Base-by-base conservation (phyloP, 2,113 vertebrate genomes). In the Argyrosomus japonicus region DNA sequence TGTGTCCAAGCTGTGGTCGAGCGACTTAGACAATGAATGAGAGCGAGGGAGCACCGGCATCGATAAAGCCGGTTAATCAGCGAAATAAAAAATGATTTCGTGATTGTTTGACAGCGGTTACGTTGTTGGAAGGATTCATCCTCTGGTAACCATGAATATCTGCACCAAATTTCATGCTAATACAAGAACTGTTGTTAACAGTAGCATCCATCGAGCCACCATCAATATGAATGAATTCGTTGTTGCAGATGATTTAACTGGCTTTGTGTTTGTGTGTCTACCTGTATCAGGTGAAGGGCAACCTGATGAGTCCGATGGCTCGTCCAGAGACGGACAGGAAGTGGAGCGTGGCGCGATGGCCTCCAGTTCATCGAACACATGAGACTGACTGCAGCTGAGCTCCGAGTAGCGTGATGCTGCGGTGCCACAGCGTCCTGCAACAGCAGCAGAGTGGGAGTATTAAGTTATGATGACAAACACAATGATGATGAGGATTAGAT, bases 331-430 rank as follows among this genome's bases (percentile, higher is more conserved):
- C 19, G 60, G 77, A 84, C 71, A 88, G 60, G 88, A 96, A 1
- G 68, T 13, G 13, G 89, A 92, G 23, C 23, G 64, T 8, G 88
- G 92, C 48, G 85, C 81, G 63, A 95, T 81, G 87, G 87, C 92
- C 29, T 95, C 93, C 82, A 94, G 83, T 58, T 96, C 93, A 40
- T 94, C 93, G 76, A 95, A 96, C 61, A 78, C 68, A 14, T 69
- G 79, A 2, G 93, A 91, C 23, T 76, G 87, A 48, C 58, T 77
- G 75, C 83, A 87, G 79, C 92, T 94, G 60, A 88, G 45, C 83
- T 89, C 85, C 4, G 92, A 93, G 77, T 61, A 90, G 56, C 21
- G 57, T 1, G 92, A 91, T 9, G 72, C 70, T 19, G 19, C 77
- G 1, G 88, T 62, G 58, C 58, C 60, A 36, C 60, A 84, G 50